Conservation (phyloP, 2,888 invertebrate species). For the Taphrorychus bicolor region DNA sequence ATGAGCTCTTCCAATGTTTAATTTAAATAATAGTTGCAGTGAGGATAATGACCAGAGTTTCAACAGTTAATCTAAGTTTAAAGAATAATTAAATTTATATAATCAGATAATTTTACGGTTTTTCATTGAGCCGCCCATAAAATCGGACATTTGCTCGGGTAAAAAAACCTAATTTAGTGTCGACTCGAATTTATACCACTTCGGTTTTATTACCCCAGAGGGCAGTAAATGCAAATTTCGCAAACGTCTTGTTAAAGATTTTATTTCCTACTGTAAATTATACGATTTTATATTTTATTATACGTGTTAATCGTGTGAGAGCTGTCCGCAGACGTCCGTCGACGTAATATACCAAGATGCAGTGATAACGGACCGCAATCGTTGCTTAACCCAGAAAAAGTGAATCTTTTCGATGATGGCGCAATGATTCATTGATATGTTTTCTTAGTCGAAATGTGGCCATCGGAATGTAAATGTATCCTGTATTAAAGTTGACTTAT, state of each 20-base stretch:
- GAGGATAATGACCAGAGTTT: constrained; percentile 12
- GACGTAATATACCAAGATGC: background rate
- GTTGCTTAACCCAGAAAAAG: background rate
- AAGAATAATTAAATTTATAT: constrained; percentile 32
- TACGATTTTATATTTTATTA: constrained; percentile 23
- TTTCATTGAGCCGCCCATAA: constrained; percentile 29
- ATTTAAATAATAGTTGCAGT: too few species aligned
- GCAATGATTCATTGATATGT: background rate
- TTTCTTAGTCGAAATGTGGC: background rate
- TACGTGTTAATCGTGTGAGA: background rate
- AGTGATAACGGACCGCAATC: background rate
- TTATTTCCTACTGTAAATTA: constrained; percentile 38
- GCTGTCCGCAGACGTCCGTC: background rate
- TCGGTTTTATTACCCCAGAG: constrained; percentile 28
- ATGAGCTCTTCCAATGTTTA: background rate
- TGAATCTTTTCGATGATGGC: background rate
- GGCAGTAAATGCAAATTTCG: constrained; percentile 39
- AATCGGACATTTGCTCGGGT: constrained; percentile 23
- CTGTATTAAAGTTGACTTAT: background rate
- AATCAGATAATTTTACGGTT: constrained; percentile 34
- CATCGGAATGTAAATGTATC: background rate
- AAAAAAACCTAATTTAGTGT: constrained; percentile 19
- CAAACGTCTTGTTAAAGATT: constrained; percentile 37
- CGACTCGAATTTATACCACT: constrained; percentile 20
- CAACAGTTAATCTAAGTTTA: constrained; percentile 16